These are phyloP conservation scores for Sitophilus oryzae DNA, from an alignment of 1,140 invertebrate species.

Conservation along the genomic window DNA sequence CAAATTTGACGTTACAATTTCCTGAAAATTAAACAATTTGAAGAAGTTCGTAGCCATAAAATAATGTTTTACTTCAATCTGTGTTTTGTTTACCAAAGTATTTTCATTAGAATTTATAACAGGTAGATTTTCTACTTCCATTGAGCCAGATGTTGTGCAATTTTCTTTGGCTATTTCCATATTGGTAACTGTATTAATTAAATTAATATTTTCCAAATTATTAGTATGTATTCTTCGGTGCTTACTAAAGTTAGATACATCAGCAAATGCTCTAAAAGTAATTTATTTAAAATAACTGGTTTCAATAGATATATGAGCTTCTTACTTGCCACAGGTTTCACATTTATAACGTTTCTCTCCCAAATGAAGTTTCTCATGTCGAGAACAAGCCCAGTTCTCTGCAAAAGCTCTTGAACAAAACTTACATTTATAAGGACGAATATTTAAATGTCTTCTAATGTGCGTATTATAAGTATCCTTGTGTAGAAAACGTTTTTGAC, in stretches of 20 bases:
- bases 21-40: too few relatives aligned
- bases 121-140: background rate
- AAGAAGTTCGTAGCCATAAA: too few relatives aligned
- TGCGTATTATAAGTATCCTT: constrained; percentile 60
- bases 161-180: background rate
- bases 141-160: background rate
- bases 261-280: constrained; percentile 53
- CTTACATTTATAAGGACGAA: constrained; percentile 60
- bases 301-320: background rate
- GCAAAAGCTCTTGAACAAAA: constrained; percentile 54
- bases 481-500: constrained; percentile 56
- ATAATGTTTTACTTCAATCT: too few relatives aligned
- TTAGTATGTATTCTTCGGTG: constrained; percentile 46
- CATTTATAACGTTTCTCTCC: constrained; percentile 75
- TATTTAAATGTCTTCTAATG: constrained; percentile 56
- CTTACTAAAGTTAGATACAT: constrained; percentile 61
- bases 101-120: background rate
- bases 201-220: background rate
- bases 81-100: too few relatives aligned
- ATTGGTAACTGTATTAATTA: background rate
- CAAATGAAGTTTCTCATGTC: constrained; percentile 61
- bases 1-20: constrained; percentile 1
- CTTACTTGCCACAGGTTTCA: constrained; percentile 58
- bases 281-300: background rate
- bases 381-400: constrained; percentile 61